Conservation (phyloP, 1,140 invertebrate species). For the Piezodorus guildinii region DNA sequence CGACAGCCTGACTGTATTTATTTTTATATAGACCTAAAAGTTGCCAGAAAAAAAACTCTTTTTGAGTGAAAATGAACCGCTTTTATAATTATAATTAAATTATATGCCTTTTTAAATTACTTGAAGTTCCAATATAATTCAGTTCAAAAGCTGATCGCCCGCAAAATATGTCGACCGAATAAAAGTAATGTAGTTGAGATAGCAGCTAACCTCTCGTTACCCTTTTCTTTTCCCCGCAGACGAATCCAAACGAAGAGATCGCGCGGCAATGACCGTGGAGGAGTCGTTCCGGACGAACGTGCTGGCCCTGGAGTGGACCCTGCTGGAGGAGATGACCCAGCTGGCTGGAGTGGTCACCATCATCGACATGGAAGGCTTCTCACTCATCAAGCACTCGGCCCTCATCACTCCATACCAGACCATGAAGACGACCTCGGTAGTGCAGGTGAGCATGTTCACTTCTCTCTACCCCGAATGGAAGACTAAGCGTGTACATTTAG, state of each 20-base stretch:
- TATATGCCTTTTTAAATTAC: too few relatives aligned
- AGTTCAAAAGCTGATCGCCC: too few relatives aligned
- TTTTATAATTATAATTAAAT: too few relatives aligned
- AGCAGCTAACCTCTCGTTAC: background rate
- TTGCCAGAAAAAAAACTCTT: too few relatives aligned
- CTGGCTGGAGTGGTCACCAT: constrained; percentile 35
- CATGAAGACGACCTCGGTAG: constrained; percentile 35
- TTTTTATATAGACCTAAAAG: too few relatives aligned
- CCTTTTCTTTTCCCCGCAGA: constrained; percentile 30
- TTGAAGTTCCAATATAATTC: too few relatives aligned
- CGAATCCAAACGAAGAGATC: constrained; percentile 32
- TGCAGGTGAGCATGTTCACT: constrained; percentile 28
- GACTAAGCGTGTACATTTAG: too few relatives aligned
- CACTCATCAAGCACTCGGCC: constrained; percentile 35
- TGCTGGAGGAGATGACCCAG: constrained; percentile 36
- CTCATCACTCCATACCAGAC: constrained; percentile 38
- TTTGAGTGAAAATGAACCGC: too few relatives aligned
- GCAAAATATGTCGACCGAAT: too few relatives aligned
- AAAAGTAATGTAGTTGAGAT: too few relatives aligned
- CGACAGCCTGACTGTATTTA: too few relatives aligned
- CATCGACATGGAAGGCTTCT: constrained; percentile 36
- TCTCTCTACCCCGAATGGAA: too few relatives aligned
- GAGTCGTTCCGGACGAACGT: constrained; percentile 39
- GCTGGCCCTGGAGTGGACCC: constrained; percentile 35
- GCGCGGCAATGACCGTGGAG: constrained; percentile 32